phyloP scores from a whole-genome alignment of 2,888 invertebrate species.

The Zelleria hepariella region DNA sequence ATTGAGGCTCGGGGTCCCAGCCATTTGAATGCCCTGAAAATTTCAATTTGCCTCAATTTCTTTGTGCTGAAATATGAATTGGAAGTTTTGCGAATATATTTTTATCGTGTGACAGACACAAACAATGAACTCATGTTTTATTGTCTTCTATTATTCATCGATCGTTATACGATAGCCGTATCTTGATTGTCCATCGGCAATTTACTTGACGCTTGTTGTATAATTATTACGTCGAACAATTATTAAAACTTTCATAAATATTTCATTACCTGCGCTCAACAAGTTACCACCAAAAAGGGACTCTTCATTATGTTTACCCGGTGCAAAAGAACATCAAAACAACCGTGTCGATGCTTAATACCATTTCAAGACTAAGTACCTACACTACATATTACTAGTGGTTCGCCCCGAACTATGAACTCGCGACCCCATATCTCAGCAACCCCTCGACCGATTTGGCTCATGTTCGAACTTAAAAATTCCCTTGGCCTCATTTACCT shows the following conservation, averaged over 20 bases:
- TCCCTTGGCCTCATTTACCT: too few species aligned
- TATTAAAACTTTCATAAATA: background rate
- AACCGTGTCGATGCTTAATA: background rate
- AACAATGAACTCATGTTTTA: background rate
- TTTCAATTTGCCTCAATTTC: too few species aligned
- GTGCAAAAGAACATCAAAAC: background rate
- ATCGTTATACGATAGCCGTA: background rate
- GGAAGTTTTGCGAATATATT: background rate
- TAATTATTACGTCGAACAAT: background rate
- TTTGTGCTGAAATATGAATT: too few species aligned
- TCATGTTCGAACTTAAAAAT: too few species aligned
- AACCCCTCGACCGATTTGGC: too few species aligned
- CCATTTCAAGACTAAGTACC: constrained; percentile 1
- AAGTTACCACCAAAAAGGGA: background rate
- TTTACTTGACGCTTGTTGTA: background rate
- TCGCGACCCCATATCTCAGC: too few species aligned
- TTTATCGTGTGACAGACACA: background rate
- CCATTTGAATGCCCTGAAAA: background rate
- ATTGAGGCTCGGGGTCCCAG: background rate
- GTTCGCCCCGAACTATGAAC: too few species aligned
- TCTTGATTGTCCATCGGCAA: background rate
- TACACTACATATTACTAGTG: too few species aligned
- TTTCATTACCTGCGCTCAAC: background rate
- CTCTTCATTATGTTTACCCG: background rate
- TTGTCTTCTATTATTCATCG: background rate